Evolutionary conservation across 2,113 vertebrate genomes (phyloP), one percentile per base, ranked within the genome.

Genomic region (Pseudonaja textilis): DNA sequence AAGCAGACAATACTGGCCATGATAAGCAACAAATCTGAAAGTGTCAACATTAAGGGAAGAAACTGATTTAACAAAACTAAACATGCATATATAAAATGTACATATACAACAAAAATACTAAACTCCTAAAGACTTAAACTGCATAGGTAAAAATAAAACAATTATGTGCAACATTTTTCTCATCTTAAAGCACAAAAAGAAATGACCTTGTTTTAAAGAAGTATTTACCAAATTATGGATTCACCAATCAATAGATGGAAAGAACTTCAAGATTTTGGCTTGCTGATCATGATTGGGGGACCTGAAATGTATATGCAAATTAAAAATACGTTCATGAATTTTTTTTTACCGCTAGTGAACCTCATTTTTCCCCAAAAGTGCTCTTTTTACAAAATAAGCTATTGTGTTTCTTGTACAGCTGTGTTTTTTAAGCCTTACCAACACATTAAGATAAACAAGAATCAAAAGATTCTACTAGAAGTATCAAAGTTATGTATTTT

Each of bases 121-220:
- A 85, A 85, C 91, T 95, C 95, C 96, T 98, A 98, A 85, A 95
- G 95, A 95, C 96, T 97, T 97, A 96, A 97, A 98, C 97, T 98
- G 98, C 98, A 98, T 98, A 98, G 98, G 97, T 98, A 97, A 98
- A 97, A 97, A 97, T 96, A 95, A 97, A 95, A 97, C 90, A 95
- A 93, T 90, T 97, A 97, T 98, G 98, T 98, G 98, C 98, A 98
- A 98, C 93, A 98, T 97, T 95, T 97, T 87, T 89, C 22, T 96
- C 97, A 97, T 96, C 96, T 97, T 98, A 97, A 98, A 98, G 97
- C 97, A 98, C 97, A 97, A 93, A 96, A 95, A 92, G 94, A 94
- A 94, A 85, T 92, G 93, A 92, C 88, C 92, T 50, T 91, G 89
- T 96, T 95, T 95, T 95, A 92, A 96, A 96, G 93, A 96, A 89